Conservation (phyloP, 2,113 vertebrate species). For the Plecturocebus donacophilus region DNA sequence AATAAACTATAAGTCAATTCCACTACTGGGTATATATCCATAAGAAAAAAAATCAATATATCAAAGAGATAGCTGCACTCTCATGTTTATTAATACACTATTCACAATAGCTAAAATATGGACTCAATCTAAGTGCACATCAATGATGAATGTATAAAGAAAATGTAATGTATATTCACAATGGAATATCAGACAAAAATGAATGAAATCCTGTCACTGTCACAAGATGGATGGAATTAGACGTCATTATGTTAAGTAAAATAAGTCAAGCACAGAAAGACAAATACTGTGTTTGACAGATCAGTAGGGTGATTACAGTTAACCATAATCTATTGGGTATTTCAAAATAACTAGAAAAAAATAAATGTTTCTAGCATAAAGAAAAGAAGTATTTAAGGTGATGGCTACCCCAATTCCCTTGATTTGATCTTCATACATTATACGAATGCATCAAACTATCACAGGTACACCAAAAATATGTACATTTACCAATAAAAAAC, state of each 20-base stretch:
- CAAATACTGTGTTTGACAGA: background rate
- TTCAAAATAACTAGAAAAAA: background rate
- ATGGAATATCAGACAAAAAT: background rate
- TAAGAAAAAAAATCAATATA: background rate
- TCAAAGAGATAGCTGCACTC: background rate
- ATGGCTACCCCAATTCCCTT: background rate
- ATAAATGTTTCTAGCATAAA: background rate
- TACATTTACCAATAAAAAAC: background rate
- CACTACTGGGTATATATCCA: background rate
- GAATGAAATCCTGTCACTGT: background rate
- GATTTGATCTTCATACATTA: background rate
- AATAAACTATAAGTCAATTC: background rate
- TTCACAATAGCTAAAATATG: background rate
- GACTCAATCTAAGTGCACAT: background rate
- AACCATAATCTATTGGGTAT: background rate
- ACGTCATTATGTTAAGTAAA: background rate
- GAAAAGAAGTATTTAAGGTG: background rate
- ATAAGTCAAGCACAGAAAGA: background rate
- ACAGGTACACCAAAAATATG: background rate
- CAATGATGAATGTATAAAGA: background rate
- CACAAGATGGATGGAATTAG: background rate
- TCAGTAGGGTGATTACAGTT: background rate
- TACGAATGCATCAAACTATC: background rate
- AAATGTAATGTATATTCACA: background rate
- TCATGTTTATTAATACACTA: background rate